phyloP scores from a whole-genome alignment of 2,888 invertebrate species.

The Bombylius major region DNA sequence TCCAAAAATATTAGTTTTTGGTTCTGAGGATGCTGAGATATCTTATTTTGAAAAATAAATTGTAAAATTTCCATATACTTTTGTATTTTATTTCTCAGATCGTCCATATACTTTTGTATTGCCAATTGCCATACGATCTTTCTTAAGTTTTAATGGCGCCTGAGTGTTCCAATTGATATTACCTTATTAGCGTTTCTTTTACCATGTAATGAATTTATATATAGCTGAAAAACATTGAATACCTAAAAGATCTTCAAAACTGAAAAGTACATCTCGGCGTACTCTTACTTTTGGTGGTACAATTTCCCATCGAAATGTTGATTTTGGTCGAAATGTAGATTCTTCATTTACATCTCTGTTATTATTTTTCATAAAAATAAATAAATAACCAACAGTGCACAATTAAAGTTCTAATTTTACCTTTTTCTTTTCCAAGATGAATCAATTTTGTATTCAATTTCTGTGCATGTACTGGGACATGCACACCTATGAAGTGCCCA shows the following conservation, averaged over 20 bases:
- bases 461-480: conserved; percentile 29
- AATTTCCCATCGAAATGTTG: conserved; percentile 42
- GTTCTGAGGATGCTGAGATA: too few relatives aligned
- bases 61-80: too few relatives aligned
- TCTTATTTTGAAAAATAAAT: too few relatives aligned
- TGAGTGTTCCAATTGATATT: too few relatives aligned
- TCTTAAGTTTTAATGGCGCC: too few relatives aligned
- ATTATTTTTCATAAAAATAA: neutral
- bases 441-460: conserved; percentile 7
- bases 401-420: neutral
- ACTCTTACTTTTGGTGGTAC: conserved; percentile 42
- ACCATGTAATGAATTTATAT: too few relatives aligned
- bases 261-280: conserved; percentile 43
- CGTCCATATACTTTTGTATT: too few relatives aligned
- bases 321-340: conserved; percentile 21
- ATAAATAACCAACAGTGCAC: neutral
- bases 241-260: conserved; percentile 46
- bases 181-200: too few relatives aligned
- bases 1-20: too few relatives aligned
- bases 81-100: too few relatives aligned
- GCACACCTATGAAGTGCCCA: conserved; percentile 22
- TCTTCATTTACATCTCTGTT: conserved; percentile 3
- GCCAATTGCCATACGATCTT: too few relatives aligned
- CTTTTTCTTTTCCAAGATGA: neutral
- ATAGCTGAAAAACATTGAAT: too few relatives aligned